Percentiles rank a stretch among this genome's conserved stretches.
phyloP scores from a whole-genome alignment of 2,888 invertebrate genomes.

The Rotaria macrura region DNA sequence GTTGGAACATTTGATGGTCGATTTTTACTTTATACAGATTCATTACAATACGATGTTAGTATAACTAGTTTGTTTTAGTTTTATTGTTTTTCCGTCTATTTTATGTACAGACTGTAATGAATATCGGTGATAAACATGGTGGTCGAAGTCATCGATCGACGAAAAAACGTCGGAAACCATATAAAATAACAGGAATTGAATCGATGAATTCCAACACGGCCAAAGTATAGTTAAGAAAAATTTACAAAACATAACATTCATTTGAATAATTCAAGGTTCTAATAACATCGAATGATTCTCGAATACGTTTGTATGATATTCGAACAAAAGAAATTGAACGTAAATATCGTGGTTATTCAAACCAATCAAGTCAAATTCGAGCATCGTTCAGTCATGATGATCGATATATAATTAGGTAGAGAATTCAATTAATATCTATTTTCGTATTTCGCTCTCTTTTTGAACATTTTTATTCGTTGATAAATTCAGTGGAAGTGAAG shows the following conservation, averaged over 20 bases:
- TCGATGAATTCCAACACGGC: slow-evolving; percentile 80
- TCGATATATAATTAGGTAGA: slow-evolving; percentile 67
- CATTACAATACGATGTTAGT: slow-evolving; percentile 49
- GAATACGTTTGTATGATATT: slow-evolving; percentile 86
- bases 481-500: slow-evolving; percentile 73
- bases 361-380: slow-evolving; percentile 89
- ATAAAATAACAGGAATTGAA: slow-evolving; percentile 84
- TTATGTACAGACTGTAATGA: slow-evolving; percentile 6
- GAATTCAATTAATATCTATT: background rate
- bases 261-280: slow-evolving; percentile 56
- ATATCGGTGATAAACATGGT: slow-evolving; percentile 13
- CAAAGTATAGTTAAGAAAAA: slow-evolving; percentile 54
- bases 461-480: background rate
- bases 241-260: background rate
- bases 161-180: slow-evolving; percentile 21
- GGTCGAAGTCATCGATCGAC: background rate
- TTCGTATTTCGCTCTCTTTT: too few species aligned
- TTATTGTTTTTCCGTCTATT: background rate
- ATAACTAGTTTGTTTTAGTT: background rate
- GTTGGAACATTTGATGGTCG: slow-evolving; percentile 96
- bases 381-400: slow-evolving; percentile 85
- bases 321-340: slow-evolving; percentile 84
- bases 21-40: slow-evolving; percentile 88
- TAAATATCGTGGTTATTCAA: slow-evolving; percentile 84
- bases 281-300: slow-evolving; percentile 91